Evolutionary conservation across 2,113 vertebrate species (phyloP), one percentile per base, ranked within the genome.

Genomic region (Saccopteryx leptura): DNA sequence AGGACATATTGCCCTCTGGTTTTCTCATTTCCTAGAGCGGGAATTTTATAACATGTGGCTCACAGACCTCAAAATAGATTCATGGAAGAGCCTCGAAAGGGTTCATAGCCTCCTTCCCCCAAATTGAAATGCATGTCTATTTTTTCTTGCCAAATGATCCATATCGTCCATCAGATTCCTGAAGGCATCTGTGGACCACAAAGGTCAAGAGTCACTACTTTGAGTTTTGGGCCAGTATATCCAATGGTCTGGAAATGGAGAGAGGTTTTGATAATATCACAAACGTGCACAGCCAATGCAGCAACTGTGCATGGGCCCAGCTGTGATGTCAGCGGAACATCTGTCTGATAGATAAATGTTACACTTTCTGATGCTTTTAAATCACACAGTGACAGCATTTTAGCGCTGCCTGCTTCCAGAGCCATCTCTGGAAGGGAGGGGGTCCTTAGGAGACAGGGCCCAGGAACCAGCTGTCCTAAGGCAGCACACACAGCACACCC

Each of bases 291-390:
- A 26, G 13, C 48, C 24, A n/a, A 60, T 3, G 56, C 61, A 9
- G 13, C 50, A 19, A 48, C 18, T 81, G 72, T 74, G 88, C 52
- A 50, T 10, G 24, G 33, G 9, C 76, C 56, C 63, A 60, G 76
- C 88, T 91, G 88, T 46, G 85, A 65, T 78, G 48, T 72, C 90
- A 76, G 54, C 11, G 13, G 31, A 88, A 91, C 94, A 96, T 66
- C 90, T 69, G 85, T 80, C 90, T 50, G 92, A 85, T 46, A 50
- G 80, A 79, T 86, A 74, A 90, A 74, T 71, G 60, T 68, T 50
- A 72, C 28, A 80, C 50, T 90, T 87, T 46, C 56, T 18, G 39
- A 17, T 65, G 54, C 69, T 28, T 85, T 79, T 81, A 90, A 81
- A 74, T 88, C 72, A 85, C 1, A 7, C 23, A 28, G 54, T 18